These are phyloP conservation scores for Serilophus lunatus DNA, from an alignment of 2,113 vertebrate species.

Conservation along the genomic window DNA sequence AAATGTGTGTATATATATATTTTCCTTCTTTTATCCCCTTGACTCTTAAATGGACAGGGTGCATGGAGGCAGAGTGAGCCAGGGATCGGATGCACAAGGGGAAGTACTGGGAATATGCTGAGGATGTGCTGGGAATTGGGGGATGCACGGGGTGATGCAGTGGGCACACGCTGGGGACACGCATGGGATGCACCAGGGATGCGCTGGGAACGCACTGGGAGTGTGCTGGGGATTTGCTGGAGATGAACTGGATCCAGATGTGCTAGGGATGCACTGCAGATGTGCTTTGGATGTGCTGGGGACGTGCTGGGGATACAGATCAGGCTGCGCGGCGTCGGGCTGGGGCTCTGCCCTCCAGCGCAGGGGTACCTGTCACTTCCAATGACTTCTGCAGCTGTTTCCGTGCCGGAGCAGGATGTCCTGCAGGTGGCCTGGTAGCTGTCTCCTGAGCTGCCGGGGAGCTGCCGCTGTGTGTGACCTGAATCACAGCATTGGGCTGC, in stretches of 20 bases:
- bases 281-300: too few species aligned
- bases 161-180: neutral
- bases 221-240: neutral
- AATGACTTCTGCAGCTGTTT: constrained; percentile 65
- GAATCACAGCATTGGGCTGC: constrained; percentile 59
- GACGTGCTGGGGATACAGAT: neutral
- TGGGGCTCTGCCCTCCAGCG: constrained; percentile 50
- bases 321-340: neutral
- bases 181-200: neutral
- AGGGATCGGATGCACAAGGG: neutral
- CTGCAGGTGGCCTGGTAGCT: constrained; percentile 73
- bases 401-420: constrained; percentile 55
- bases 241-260: too few species aligned
- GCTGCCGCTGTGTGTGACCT: constrained; percentile 64
- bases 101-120: neutral
- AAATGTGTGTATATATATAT: neutral
- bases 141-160: too few species aligned
- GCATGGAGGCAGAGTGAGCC: fast-evolving
- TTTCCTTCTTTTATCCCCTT: neutral
- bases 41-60: neutral
- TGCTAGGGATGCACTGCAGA: too few species aligned
- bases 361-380: constrained; percentile 69
- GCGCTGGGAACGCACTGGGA: neutral
- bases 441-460: constrained; percentile 61
- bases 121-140: neutral